Evolutionary conservation across 2,113 vertebrate genomes (phyloP).

Genomic region (Progne subis): DNA sequence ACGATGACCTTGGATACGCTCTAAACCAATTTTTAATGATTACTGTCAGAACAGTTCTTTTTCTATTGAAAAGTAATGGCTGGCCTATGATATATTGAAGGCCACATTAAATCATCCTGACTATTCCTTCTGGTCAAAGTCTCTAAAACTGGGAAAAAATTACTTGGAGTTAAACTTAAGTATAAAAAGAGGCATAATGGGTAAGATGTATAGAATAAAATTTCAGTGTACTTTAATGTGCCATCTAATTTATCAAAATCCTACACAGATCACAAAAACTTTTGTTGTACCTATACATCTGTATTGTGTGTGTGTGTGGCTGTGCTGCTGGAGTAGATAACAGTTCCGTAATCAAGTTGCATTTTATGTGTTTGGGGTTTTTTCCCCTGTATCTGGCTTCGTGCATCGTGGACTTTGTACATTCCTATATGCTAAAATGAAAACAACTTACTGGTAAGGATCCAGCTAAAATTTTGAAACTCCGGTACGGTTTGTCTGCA

Average conservation of each 20-base stretch:
- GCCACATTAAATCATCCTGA: not conserved
- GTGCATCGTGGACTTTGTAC: not conserved
- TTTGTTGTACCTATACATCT: not conserved
- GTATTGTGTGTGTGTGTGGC: not conserved
- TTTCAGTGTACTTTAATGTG: not conserved
- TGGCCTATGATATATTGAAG: not conserved
- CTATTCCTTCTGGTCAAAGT: not conserved
- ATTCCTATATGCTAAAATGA: not conserved
- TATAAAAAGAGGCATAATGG: not conserved
- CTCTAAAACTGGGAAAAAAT: not conserved
- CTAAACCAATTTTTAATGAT: constrained; percentile 18
- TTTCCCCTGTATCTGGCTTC: fast-evolving
- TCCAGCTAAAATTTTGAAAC: not conserved
- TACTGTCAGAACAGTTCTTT: not conserved
- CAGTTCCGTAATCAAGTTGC: not conserved
- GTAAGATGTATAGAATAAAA: not conserved
- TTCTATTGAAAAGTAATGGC: constrained; percentile 1
- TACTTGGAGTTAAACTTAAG: not conserved
- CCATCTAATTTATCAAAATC: not conserved
- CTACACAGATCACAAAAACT: not conserved
- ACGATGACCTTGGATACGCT: not conserved
- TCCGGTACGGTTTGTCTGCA: not conserved
- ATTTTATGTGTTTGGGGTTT: not conserved
- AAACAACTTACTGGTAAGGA: not conserved
- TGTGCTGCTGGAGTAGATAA: not conserved